A percentile compares a stretch with the other conserved stretches of the same genome.
Evolutionary conservation across 2,797 vertebrate species (phyloP).

Genomic region (Knipowitschia caucasica): DNA sequence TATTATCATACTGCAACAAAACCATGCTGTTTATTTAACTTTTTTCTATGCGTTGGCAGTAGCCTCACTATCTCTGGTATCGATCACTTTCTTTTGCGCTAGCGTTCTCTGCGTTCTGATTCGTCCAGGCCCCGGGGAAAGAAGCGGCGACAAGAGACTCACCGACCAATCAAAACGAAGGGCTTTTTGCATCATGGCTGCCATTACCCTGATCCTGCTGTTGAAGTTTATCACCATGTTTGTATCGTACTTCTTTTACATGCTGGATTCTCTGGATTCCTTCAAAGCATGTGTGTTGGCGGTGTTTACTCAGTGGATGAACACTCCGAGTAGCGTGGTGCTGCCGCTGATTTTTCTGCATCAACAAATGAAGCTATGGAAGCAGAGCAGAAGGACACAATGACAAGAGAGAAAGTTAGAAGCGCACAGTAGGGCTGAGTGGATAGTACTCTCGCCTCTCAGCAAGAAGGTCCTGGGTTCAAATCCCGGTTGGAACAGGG

Average conservation of each 20-base stretch:
- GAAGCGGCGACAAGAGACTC: neutral
- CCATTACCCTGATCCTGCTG: neutral
- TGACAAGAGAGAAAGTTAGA: neutral
- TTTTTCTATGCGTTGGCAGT: neutral
- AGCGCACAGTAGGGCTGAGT: too few species aligned
- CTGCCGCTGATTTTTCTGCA: neutral
- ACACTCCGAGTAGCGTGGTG: neutral
- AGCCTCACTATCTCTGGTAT: neutral
- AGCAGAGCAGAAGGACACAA: neutral
- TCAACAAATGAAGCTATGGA: neutral
- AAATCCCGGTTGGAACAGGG: too few species aligned
- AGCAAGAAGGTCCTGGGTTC: too few species aligned
- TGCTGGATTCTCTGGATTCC: too few species aligned
- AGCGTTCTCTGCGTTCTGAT: neutral
- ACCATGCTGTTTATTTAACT: neutral
- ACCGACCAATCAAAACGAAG: neutral
- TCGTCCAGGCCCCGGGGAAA: neutral
- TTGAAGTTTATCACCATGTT: neutral
- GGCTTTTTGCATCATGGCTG: neutral
- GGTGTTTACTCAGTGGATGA: neutral
- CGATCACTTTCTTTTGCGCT: neutral
- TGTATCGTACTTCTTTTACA: neutral
- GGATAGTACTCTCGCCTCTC: too few species aligned
- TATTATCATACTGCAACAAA: neutral
- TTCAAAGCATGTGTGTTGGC: neutral